Conservation (phyloP, 2,113 vertebrate genomes). For the Sminthopsis crassicaudata region DNA sequence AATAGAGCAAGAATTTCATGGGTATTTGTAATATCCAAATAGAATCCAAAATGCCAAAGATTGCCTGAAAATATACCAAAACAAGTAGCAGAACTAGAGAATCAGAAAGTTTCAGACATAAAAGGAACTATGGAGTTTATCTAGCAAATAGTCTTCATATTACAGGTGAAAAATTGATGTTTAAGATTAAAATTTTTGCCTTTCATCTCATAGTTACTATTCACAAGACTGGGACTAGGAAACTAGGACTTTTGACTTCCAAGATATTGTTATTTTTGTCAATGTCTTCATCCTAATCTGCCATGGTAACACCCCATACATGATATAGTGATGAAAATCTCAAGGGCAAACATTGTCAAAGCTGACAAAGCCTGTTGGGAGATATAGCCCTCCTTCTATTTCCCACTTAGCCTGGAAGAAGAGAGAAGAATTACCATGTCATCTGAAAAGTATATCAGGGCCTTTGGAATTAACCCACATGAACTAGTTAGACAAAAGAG, state of each 20-base stretch:
- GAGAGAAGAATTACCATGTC: not conserved
- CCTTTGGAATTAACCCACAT: not conserved
- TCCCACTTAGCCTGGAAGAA: not conserved
- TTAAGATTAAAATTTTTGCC: not conserved
- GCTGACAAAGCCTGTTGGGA: not conserved
- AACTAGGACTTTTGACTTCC: not conserved
- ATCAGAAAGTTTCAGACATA: not conserved
- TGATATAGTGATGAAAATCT: not conserved
- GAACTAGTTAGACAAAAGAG: not conserved
- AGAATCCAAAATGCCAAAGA: no score
- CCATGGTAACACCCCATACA: not conserved
- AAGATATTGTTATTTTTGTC: not conserved
- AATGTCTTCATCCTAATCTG: not conserved
- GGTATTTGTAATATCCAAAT: no score
- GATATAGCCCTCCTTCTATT: not conserved
- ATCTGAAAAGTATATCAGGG: not conserved
- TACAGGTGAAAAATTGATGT: no score
- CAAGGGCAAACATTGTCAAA: not conserved
- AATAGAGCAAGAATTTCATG: no score
- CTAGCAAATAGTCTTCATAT: not conserved
- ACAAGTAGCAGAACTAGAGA: no score
- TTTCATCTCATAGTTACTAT: not conserved
- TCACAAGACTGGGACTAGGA: not conserved
- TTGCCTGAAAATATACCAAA: no score
- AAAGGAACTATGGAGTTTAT: not conserved